Conservation (phyloP, 2,113 vertebrate genomes). For the Phaethornis superciliosus region DNA sequence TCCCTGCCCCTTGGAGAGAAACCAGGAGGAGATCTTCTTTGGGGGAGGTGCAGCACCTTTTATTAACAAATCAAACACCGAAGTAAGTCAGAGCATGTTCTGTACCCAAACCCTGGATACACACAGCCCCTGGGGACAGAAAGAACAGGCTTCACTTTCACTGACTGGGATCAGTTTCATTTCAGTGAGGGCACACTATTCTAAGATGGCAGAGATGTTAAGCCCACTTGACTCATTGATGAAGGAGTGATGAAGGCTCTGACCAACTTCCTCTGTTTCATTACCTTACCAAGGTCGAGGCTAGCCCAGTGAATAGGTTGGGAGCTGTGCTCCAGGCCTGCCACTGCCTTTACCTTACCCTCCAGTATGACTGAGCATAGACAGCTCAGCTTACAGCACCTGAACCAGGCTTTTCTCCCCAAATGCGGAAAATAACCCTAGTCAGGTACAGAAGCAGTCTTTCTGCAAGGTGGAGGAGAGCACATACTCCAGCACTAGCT, state of each 20-base stretch:
- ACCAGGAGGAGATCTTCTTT: constrained; percentile 92
- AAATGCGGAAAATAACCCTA: not conserved
- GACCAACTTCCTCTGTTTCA: not conserved
- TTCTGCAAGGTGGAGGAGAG: not conserved
- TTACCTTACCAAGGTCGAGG: not conserved
- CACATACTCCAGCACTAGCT: not conserved
- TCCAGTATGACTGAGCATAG: not conserved
- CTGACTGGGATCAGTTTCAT: accelerated
- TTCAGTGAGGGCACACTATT: not conserved
- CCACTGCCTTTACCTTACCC: not conserved
- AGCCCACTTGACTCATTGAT: not conserved
- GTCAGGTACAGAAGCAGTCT: not conserved
- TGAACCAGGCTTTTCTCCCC: not conserved
- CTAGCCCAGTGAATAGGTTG: not conserved
- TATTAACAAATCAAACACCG: constrained; percentile 69
- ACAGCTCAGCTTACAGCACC: not conserved
- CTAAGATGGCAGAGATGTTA: not conserved
- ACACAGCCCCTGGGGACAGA: not conserved
- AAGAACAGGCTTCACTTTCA: not conserved
- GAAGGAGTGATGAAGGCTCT: not conserved
- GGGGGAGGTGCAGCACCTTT: constrained; percentile 90
- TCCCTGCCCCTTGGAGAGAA: constrained; percentile 95
- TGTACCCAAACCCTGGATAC: not conserved
- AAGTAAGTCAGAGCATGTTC: constrained; percentile 34
- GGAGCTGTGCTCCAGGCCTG: not conserved